Conservation (phyloP, 1,140 invertebrate genomes). For the Pantala flavescens region DNA sequence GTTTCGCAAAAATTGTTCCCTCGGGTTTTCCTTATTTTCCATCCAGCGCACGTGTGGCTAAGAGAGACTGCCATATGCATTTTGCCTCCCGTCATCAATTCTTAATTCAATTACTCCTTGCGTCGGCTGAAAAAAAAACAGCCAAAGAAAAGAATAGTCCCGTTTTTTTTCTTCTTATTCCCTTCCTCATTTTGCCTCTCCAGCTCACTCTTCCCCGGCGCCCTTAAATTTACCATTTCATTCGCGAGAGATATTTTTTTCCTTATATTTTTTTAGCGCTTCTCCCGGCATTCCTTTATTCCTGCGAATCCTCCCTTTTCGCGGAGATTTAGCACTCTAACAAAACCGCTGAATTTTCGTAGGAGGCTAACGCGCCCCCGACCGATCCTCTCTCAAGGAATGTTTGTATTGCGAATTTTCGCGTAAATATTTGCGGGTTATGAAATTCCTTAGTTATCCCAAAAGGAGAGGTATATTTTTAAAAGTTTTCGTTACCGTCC, state of each 20-base stretch:
- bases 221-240: conserved; percentile 10
- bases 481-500: no score
- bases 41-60: not conserved
- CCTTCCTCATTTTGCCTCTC: not conserved
- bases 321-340: no score
- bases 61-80: not conserved
- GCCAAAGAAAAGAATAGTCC: not conserved
- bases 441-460: no score
- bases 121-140: not conserved
- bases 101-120: not conserved
- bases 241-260: not conserved
- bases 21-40: conserved; percentile 9
- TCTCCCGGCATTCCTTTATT: not conserved
- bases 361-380: no score
- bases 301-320: no score
- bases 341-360: no score
- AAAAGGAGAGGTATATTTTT: no score
- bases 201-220: not conserved
- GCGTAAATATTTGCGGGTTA: no score
- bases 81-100: conserved; percentile 8
- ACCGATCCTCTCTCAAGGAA: no score
- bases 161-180: not conserved
- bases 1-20: conserved; percentile 5
- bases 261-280: not conserved
- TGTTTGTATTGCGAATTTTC: no score